phyloP scores from a whole-genome alignment of 2,888 invertebrate genomes.

The Steinernema carpocapsae region DNA sequence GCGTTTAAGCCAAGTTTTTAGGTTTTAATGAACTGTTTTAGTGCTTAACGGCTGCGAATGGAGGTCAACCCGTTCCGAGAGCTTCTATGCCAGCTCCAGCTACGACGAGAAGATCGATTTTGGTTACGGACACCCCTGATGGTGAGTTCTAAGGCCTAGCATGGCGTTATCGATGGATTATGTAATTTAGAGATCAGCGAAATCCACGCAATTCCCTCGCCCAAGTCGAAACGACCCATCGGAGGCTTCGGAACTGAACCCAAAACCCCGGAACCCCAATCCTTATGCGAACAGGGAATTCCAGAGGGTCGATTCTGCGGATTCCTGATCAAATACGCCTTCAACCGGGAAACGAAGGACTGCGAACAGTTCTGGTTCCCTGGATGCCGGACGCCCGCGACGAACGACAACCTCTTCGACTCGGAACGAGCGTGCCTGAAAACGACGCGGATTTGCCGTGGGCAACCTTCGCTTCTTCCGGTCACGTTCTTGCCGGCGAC shows the following conservation, averaged over 20 bases:
- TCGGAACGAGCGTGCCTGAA: constrained; percentile 53
- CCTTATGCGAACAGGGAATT: constrained; percentile 60
- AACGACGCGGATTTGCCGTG: constrained; percentile 57
- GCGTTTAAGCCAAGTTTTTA: background rate
- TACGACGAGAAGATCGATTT: background rate
- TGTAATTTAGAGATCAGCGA: background rate
- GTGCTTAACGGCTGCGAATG: constrained; percentile 67
- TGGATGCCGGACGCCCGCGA: constrained; percentile 60
- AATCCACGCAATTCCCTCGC: background rate
- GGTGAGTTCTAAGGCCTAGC: background rate
- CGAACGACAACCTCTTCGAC: constrained; percentile 66
- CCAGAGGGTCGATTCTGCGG: constrained; percentile 67
- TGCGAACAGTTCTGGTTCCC: constrained; percentile 68
- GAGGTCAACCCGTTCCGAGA: constrained; percentile 52
- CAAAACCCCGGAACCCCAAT: constrained; percentile 22
- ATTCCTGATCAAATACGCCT: constrained; percentile 59
- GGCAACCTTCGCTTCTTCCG: constrained; percentile 43
- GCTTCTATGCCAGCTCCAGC: constrained; percentile 37
- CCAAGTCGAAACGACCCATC: background rate
- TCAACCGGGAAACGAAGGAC: constrained; percentile 57
- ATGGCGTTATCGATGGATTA: constrained; percentile 1
- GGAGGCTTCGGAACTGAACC: constrained; percentile 13
- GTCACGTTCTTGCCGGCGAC: constrained; percentile 17
- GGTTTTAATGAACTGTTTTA: constrained; percentile 41
- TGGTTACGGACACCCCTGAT: background rate